These are phyloP conservation scores for Protobothrops flavoviridis DNA, from an alignment of 2,113 vertebrate species.

Conservation along the genomic window DNA sequence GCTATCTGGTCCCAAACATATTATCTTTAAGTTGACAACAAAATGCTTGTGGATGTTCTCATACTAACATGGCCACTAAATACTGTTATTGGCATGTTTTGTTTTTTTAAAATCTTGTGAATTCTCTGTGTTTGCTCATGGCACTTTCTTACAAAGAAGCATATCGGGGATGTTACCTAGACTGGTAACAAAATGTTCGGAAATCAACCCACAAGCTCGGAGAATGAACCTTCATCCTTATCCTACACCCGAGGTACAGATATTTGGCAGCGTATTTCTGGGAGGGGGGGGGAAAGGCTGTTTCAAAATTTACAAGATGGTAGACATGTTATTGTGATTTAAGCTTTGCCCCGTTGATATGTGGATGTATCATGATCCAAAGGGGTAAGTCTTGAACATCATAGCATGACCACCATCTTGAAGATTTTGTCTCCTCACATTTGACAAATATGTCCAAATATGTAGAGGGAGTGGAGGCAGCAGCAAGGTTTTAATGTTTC, in stretches of 20 bases:
- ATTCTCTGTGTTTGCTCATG: neutral
- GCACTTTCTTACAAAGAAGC: neutral
- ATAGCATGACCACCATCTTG: neutral
- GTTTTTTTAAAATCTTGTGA: neutral
- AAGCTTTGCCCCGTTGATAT: neutral
- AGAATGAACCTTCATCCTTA: no score
- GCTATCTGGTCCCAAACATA: neutral
- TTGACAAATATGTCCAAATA: neutral
- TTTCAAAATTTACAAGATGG: neutral
- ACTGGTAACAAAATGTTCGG: no score
- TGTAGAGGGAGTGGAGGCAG: neutral
- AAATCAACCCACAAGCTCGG: no score
- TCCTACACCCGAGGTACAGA: no score
- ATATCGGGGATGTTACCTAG: no score
- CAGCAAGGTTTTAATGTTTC: neutral
- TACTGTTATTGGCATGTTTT: neutral
- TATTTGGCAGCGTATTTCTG: neutral
- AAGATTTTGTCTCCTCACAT: neutral
- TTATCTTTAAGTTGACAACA: neutral
- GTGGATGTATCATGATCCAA: neutral
- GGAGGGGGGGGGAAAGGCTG: rapidly evolving
- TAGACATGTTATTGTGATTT: neutral
- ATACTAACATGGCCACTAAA: neutral
- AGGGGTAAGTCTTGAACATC: neutral
- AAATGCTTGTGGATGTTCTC: neutral